Evolutionary conservation across 2,797 vertebrate genomes (phyloP).

Genomic region (Intellagama lesueurii): DNA sequence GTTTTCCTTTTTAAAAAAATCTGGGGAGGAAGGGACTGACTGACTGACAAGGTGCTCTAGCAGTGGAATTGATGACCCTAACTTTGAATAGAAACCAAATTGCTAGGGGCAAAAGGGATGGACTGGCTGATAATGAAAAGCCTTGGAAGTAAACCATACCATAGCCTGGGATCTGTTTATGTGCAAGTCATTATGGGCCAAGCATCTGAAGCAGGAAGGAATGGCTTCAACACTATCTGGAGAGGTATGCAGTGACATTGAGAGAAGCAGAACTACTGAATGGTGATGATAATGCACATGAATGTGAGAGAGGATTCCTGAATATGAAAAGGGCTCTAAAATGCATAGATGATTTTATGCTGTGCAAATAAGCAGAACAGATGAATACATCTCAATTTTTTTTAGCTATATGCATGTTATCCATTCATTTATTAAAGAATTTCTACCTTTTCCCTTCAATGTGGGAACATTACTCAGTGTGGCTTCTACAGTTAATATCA

Average conservation of each 20-base stretch:
- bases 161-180: background rate
- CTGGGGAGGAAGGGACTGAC: too few relatives aligned
- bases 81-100: too few relatives aligned
- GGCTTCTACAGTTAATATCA: too few relatives aligned
- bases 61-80: too few relatives aligned
- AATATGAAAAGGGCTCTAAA: background rate
- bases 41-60: too few relatives aligned
- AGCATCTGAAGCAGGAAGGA: background rate
- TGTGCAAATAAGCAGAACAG: background rate
- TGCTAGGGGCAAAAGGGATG: too few relatives aligned
- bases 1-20: too few relatives aligned
- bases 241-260: background rate
- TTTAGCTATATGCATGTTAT: background rate
- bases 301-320: background rate
- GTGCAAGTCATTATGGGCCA: background rate
- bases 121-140: too few relatives aligned
- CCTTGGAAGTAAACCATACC: too few relatives aligned
- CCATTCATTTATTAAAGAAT: background rate
- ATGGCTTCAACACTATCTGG: background rate
- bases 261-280: background rate
- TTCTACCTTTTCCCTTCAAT: background rate
- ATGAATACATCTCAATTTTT: background rate
- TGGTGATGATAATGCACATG: background rate
- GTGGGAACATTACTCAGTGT: too few relatives aligned
- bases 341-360: background rate